Evolutionary conservation across 92 coral and sea anemone genomes (phyloP).

Genomic region (Hydrozoanthus gracilis): DNA sequence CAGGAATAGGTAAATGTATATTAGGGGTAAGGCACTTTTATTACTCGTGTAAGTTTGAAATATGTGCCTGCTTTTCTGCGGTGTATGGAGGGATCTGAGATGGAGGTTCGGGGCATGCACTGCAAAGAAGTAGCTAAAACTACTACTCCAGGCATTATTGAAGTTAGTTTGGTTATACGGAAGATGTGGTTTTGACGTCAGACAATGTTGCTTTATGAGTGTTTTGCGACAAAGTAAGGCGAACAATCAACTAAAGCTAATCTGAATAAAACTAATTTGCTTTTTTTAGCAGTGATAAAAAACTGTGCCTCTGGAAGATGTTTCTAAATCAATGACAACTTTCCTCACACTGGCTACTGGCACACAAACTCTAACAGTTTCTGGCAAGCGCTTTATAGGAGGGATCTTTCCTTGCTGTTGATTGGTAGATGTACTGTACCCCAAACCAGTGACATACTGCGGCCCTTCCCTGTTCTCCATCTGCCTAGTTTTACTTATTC

Average conservation of each 20-base stretch:
- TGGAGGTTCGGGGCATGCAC: no score
- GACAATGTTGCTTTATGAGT: background rate
- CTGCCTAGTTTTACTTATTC: constrained; percentile 28
- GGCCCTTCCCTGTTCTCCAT: constrained; percentile 50
- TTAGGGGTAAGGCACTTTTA: no score
- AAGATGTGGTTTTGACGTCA: background rate
- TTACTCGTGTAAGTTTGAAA: no score
- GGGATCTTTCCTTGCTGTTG: constrained; percentile 19
- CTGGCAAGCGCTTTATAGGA: constrained; percentile 14
- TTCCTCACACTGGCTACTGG: background rate
- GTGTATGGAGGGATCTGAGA: background rate
- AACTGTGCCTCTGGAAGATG: constrained; percentile 57
- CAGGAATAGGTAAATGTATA: no score
- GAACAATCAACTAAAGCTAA: background rate
- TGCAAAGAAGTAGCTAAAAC: no score
- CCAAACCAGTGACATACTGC: constrained; percentile 56
- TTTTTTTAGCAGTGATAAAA: background rate
- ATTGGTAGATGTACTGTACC: background rate
- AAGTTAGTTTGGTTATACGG: no score
- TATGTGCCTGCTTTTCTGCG: background rate
- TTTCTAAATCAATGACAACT: constrained; percentile 57
- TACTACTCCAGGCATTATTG: no score
- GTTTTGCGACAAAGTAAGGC: background rate
- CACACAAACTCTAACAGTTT: background rate
- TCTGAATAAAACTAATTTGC: no score